A percentile compares a stretch with the other conserved stretches of the same genome.
These are phyloP conservation scores for Sebastes itinus DNA, from an alignment of 2,797 vertebrate genomes.

Conservation along the genomic window DNA sequence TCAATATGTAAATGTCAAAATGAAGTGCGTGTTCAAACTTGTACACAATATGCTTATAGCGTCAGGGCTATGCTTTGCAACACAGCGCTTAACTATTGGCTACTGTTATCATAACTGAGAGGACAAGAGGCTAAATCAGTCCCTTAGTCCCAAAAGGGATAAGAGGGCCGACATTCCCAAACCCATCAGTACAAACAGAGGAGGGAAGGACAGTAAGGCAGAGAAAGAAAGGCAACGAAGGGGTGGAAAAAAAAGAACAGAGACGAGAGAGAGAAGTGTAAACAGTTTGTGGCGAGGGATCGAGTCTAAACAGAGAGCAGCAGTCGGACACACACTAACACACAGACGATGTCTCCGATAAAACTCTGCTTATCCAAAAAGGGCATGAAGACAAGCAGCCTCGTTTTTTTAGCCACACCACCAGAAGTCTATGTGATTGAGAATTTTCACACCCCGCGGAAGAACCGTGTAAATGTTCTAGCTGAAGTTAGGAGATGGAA, in stretches of 20 bases:
- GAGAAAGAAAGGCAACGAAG: background rate
- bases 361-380: background rate
- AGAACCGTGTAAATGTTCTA: background rate
- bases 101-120: slow-evolving; percentile 15
- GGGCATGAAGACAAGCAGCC: background rate
- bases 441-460: background rate
- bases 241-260: background rate
- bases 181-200: slow-evolving; percentile 45
- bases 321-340: slow-evolving; percentile 6
- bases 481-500: background rate
- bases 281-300: slow-evolving; percentile 24
- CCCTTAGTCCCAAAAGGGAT: background rate
- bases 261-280: slow-evolving; percentile 6
- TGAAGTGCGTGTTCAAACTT: background rate
- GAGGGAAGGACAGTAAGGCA: background rate
- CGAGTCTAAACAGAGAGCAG: slow-evolving; percentile 21
- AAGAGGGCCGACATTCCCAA: background rate
- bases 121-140: slow-evolving; percentile 42
- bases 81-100: background rate
- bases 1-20: background rate
- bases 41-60: background rate
- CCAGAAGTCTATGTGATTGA: background rate
- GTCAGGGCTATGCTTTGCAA: background rate
- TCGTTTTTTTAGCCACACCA: background rate
- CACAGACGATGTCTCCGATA: slow-evolving; percentile 7